Evolutionary conservation across 2,888 invertebrate species (phyloP).

Genomic region (Penaeus monodon): DNA sequence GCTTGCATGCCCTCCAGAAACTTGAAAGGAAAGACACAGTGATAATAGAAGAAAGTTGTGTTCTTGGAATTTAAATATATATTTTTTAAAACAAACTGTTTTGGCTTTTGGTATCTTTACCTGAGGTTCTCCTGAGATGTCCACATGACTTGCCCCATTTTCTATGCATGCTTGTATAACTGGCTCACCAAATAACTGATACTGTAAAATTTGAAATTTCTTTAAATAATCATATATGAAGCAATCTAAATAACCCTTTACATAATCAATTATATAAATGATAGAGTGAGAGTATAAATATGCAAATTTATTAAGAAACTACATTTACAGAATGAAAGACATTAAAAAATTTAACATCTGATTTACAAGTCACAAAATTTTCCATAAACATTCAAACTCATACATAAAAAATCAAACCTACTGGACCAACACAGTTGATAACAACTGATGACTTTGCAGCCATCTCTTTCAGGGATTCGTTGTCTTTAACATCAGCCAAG

Average conservation of each 20-base stretch:
- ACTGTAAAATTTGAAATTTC: constrained; percentile 34
- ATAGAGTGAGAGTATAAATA: no score
- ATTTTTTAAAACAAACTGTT: no score
- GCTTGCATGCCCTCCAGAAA: constrained; percentile 89
- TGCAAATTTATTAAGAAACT: no score
- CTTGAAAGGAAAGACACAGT: constrained; percentile 70
- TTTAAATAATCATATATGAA: background rate
- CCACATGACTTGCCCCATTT: constrained; percentile 63
- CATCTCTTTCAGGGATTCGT: constrained; percentile 84
- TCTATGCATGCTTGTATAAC: constrained; percentile 62
- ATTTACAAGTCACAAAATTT: no score
- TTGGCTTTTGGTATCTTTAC: background rate
- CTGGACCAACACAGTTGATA: constrained; percentile 93
- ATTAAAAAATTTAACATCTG: no score
- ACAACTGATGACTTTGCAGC: constrained; percentile 82
- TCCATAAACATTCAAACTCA: background rate
- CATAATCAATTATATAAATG: no score
- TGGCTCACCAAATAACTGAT: constrained; percentile 57
- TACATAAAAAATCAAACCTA: constrained; percentile 67
- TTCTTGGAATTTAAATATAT: no score
- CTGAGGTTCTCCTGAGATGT: constrained; percentile 65
- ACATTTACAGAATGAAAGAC: no score
- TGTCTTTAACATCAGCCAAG: constrained; percentile 83
- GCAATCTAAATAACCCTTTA: no score
- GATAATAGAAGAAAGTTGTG: background rate